Conservation (phyloP, 2,888 invertebrate genomes). For the Lepeophtheirus nordmannii region DNA sequence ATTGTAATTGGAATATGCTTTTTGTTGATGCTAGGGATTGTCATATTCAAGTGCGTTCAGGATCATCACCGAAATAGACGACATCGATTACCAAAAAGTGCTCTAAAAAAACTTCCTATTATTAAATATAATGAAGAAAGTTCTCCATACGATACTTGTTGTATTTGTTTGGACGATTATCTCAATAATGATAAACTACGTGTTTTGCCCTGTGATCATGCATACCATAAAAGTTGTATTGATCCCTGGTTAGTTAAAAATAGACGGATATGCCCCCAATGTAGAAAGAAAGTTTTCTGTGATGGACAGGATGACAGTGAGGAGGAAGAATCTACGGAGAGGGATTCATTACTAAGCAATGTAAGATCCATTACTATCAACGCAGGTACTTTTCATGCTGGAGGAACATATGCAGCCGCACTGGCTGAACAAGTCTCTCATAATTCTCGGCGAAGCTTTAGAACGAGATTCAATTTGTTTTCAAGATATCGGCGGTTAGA, state of each 20-base stretch:
- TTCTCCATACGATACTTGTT: conserved; percentile 91
- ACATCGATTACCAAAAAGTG: conserved; percentile 68
- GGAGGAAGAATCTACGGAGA: background rate
- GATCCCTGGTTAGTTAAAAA: conserved; percentile 97
- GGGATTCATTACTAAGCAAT: too few species aligned
- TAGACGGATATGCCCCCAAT: conserved; percentile 87
- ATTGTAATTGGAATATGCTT: conserved; percentile 39
- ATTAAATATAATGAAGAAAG: conserved; percentile 77
- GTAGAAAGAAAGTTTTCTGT: conserved; percentile 86
- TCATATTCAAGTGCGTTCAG: conserved; percentile 76
- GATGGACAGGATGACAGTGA: conserved; percentile 34
- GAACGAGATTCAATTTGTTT: too few species aligned
- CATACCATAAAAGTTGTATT: conserved; percentile 89
- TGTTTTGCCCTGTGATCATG: conserved; percentile 86
- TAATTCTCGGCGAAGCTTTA: too few species aligned
- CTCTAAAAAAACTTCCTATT: conserved; percentile 85
- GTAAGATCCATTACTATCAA: too few species aligned
- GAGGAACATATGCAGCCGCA: too few species aligned
- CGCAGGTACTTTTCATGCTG: too few species aligned
- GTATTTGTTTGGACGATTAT: conserved; percentile 95
- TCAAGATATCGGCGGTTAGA: too few species aligned
- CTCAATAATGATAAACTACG: conserved; percentile 83
- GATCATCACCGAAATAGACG: conserved; percentile 56
- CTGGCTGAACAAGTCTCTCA: too few species aligned
- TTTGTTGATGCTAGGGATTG: conserved; percentile 40